Percentiles rank a stretch among this genome's conserved stretches.
phyloP scores from a whole-genome alignment of 2,888 invertebrate species.

The Monochamus alternatus region DNA sequence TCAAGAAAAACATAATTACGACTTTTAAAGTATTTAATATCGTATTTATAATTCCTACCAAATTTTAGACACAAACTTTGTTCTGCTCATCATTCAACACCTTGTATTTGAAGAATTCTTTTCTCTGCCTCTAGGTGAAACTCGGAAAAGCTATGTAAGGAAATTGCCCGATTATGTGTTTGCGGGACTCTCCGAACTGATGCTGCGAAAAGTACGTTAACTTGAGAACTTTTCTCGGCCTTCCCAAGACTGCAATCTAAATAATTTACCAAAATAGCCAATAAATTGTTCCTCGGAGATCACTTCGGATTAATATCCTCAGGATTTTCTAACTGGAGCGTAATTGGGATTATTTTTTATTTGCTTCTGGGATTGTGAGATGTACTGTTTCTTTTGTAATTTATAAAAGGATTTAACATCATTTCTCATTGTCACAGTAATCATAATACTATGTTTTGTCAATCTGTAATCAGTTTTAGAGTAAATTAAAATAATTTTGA shows the following conservation, averaged over 20 bases:
- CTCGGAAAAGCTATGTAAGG: background rate
- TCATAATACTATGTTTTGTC: no score
- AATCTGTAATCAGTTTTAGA: no score
- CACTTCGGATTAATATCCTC: background rate
- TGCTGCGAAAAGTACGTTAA: conserved; percentile 1
- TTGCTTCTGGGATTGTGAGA: background rate
- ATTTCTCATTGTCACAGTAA: no score
- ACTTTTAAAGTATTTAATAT: no score
- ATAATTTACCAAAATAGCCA: conserved; percentile 18
- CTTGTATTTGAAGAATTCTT: conserved; percentile 7
- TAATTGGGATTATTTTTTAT: conserved; percentile 6
- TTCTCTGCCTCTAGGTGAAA: background rate
- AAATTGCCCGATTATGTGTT: background rate
- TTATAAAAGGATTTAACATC: no score
- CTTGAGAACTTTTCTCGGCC: background rate
- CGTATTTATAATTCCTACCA: no score
- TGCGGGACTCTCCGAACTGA: background rate
- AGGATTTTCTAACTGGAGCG: background rate
- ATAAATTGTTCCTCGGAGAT: conserved; percentile 1
- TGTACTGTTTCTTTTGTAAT: no score
- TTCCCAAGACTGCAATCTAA: conserved; percentile 17
- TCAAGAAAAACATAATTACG: no score
- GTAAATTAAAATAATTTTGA: no score
- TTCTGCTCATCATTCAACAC: no score
- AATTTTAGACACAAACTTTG: no score